Evolutionary conservation across 2,888 invertebrate genomes (phyloP), one percentile per base, ranked within the genome.

Genomic region (Epicampocera succincta): DNA sequence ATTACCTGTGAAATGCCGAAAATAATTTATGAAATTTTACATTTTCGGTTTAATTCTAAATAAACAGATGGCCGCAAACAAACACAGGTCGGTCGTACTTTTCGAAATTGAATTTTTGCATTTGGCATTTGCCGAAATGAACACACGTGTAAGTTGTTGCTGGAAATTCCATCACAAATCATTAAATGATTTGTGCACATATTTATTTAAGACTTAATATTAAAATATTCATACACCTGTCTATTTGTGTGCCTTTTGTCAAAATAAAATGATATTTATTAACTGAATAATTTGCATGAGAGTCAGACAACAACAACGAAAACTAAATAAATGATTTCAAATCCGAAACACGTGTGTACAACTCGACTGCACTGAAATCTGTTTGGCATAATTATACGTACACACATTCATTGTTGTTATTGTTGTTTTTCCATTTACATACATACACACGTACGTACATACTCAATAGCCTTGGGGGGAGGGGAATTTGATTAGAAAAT

Each of bases 191-290:
- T 68, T 75, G 50, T 75, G 42, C 48, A 42, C 29, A 66, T 75
- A 75, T 75, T 75, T 75, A 68, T 74, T 66, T 58, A 66, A 48
- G 25, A 58, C 56, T 58, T 42, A 48, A 74, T 56, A 74, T 56
- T 74, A 56, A 74, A 74, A 65, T 74, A 56, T 74, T 56, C 65
- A 66, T 66, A 74, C 56, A 66, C 74, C 65, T 74, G 74, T 58
- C 65, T 63, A 4, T 44, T 40, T 33, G 11, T 44, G 12, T 19
- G 40, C 19, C 50, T 61, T 44, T 9, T 61, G 44, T 33, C 40
- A 52, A 61, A 65, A 63, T 48, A 42, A 56, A 33, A 6, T 21
- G 15, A 19, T 25, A 38, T 63, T 46, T 56, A 52, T 56, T 56
- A 52, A 56, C 56, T 58, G 40, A 25, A 74, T 40, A 65, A 58